These are phyloP conservation scores for Dynastes maya DNA, from an alignment of 2,888 invertebrate genomes.

Conservation along the genomic window DNA sequence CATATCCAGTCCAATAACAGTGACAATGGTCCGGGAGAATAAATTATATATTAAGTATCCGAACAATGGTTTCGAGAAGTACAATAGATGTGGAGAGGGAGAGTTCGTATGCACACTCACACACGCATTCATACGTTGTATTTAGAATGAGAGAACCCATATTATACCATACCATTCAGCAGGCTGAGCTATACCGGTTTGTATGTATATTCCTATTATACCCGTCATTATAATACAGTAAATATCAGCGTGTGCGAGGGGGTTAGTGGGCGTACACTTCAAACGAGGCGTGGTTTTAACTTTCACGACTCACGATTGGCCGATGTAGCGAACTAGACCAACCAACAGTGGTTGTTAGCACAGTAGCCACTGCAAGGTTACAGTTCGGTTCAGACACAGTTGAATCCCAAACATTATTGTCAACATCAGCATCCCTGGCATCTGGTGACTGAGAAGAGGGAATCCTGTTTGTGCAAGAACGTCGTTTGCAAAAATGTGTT, in stretches of 20 bases:
- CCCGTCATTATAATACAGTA: conserved; percentile 67
- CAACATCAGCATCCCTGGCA: conserved; percentile 34
- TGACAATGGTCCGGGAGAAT: conserved; percentile 49
- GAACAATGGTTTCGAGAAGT: conserved; percentile 44
- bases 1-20: conserved; percentile 50
- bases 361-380: conserved; percentile 58
- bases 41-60: conserved; percentile 50
- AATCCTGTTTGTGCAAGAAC: not conserved
- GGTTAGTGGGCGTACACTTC: conserved; percentile 61
- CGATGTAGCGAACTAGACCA: conserved; percentile 65
- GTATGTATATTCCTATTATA: conserved; percentile 69
- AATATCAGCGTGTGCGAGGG: conserved; percentile 61
- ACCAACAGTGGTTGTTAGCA: conserved; percentile 66
- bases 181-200: conserved; percentile 60
- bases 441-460: conserved; percentile 22
- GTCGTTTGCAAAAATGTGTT: not conserved
- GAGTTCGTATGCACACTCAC: conserved; percentile 30
- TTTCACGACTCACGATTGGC: conserved; percentile 61
- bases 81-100: conserved; percentile 26
- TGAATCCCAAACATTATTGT: conserved; percentile 43
- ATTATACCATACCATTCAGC: conserved; percentile 64
- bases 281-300: conserved; percentile 49
- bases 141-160: conserved; percentile 39
- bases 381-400: conserved; percentile 51
- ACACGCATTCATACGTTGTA: conserved; percentile 24